Conservation (phyloP, 2,113 vertebrate species). For the Halcyon malimbica region DNA sequence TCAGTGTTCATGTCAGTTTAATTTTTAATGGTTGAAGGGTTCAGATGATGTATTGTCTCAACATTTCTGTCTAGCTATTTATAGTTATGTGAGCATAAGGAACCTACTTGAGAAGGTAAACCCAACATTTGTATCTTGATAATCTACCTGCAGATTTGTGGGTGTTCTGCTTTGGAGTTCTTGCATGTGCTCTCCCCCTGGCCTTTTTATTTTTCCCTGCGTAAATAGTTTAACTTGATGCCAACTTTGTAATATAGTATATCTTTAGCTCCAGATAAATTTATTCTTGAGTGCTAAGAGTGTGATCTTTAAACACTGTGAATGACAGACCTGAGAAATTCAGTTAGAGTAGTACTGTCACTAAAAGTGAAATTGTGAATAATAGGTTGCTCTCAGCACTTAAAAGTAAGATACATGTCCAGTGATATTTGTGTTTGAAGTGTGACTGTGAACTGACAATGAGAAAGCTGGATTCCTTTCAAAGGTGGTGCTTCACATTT, state of each 20-base stretch:
- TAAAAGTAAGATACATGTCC: neutral
- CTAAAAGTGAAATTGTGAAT: conserved; percentile 24
- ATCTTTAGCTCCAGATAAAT: neutral
- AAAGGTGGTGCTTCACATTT: neutral
- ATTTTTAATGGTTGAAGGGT: neutral
- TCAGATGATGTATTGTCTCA: neutral
- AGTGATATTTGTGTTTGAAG: conserved; percentile 18
- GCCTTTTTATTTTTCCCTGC: neutral
- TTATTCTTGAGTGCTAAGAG: neutral
- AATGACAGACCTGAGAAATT: conserved; percentile 26
- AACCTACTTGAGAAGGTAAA: neutral
- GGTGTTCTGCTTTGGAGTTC: neutral
- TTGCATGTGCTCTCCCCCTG: neutral
- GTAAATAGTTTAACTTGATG: neutral
- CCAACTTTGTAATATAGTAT: neutral
- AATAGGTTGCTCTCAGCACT: neutral
- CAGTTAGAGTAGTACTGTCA: neutral
- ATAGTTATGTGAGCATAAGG: neutral
- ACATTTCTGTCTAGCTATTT: neutral
- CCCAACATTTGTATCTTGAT: neutral
- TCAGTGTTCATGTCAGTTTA: neutral
- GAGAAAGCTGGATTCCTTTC: neutral
- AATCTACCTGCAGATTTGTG: neutral
- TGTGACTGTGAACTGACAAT: neutral
- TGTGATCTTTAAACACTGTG: neutral